Evolutionary conservation across 2,888 invertebrate species (phyloP).

Genomic region (Lasioglossum pauxillum): DNA sequence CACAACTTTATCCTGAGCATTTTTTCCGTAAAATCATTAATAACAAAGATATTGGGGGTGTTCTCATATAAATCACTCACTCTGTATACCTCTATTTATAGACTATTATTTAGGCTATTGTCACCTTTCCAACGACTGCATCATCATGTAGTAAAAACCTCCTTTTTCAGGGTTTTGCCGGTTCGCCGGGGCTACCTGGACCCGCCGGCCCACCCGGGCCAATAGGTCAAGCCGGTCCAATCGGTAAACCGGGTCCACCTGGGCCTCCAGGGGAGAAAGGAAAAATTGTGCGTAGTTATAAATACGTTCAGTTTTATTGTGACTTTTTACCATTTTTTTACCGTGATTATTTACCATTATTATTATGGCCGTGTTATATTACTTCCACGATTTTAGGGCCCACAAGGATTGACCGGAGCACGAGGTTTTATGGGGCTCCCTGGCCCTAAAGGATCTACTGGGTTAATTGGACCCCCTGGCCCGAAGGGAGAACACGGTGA

Average conservation of each 20-base stretch:
- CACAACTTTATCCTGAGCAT: too few species aligned
- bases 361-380: slow-evolving; percentile 14
- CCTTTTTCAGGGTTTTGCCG: slow-evolving; percentile 80
- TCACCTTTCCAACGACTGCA: neutral
- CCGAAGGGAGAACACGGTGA: slow-evolving; percentile 77
- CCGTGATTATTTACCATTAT: slow-evolving; percentile 14
- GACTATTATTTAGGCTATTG: neutral
- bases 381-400: slow-evolving; percentile 75
- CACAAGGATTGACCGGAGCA: slow-evolving; percentile 84
- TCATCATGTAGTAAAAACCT: neutral
- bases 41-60: too few species aligned
- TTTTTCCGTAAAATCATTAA: too few species aligned
- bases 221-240: slow-evolving; percentile 55
- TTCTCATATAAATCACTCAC: too few species aligned
- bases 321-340: too few species aligned
- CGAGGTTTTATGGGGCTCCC: slow-evolving; percentile 83
- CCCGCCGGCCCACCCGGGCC: slow-evolving; percentile 80
- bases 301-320: neutral
- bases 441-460: slow-evolving; percentile 84
- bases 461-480: slow-evolving; percentile 83
- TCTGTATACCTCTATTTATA: neutral
- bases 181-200: slow-evolving; percentile 83
- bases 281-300: slow-evolving; percentile 73
- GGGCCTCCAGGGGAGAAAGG: slow-evolving; percentile 73
- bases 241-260: slow-evolving; percentile 50